phyloP scores from a whole-genome alignment of 1,140 invertebrate species.

The Chlorops oryzae region DNA sequence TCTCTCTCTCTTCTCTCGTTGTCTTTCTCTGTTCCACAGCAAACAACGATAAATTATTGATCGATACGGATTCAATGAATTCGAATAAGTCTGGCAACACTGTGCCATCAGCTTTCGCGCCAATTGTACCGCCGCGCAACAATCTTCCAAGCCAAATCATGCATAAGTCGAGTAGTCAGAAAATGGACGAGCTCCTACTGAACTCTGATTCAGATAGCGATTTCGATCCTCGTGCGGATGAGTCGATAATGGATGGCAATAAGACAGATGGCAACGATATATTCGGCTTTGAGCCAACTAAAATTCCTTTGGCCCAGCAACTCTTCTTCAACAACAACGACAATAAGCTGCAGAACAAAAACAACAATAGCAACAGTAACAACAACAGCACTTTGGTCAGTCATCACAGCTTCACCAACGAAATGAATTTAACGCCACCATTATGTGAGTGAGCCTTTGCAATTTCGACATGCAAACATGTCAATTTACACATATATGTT shows the following conservation, averaged over 20 bases:
- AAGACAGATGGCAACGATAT: conserved; percentile 43
- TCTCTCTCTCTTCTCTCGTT: too few relatives aligned
- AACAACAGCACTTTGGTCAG: conserved; percentile 24
- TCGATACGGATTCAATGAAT: conserved; percentile 39
- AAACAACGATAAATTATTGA: conserved; percentile 47
- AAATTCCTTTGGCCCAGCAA: conserved; percentile 49
- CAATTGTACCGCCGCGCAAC: conserved; percentile 60
- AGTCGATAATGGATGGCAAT: conserved; percentile 51
- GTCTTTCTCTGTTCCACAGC: too few relatives aligned
- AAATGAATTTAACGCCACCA: conserved; percentile 52
- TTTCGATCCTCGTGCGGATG: conserved; percentile 71
- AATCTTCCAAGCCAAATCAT: conserved; percentile 55
- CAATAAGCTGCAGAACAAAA: conserved; percentile 35
- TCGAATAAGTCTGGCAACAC: conserved; percentile 36
- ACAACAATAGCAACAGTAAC: conserved; percentile 15
- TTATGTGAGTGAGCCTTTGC: conserved; percentile 53
- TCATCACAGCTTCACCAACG: conserved; percentile 33
- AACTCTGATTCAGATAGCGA: conserved; percentile 73
- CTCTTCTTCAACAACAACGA: conserved; percentile 36
- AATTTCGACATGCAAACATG: neutral
- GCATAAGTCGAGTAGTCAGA: conserved; percentile 61
- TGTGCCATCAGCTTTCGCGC: conserved; percentile 48
- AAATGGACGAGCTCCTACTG: conserved; percentile 73
- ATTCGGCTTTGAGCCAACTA: conserved; percentile 40
- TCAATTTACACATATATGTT: too few relatives aligned